A percentile compares a stretch with the other conserved stretches of the same genome.
phyloP scores from a whole-genome alignment of 1,140 invertebrate species.

The Drosophila melanica region DNA sequence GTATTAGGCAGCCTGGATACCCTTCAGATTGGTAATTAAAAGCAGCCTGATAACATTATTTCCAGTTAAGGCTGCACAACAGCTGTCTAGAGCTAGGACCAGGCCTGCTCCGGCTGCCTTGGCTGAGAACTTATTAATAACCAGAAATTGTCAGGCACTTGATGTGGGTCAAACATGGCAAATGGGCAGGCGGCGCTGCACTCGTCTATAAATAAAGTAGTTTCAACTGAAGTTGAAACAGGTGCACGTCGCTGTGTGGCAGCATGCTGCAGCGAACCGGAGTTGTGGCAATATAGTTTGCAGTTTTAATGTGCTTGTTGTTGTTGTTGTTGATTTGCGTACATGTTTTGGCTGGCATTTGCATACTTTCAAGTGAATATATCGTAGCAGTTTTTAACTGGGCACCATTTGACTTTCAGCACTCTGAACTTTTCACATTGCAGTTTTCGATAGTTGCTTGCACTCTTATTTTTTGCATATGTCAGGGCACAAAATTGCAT shows the following conservation, averaged over 20 bases:
- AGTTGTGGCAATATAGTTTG: slow-evolving; percentile 25
- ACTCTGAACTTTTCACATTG: slow-evolving; percentile 53
- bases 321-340: slow-evolving; percentile 25
- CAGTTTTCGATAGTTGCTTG: slow-evolving; percentile 22
- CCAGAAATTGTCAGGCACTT: slow-evolving; percentile 72
- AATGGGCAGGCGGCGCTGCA: slow-evolving; percentile 42
- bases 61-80: slow-evolving; percentile 60
- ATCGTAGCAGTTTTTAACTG: background rate
- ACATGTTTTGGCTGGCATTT: slow-evolving; percentile 38
- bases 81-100: slow-evolving; percentile 52
- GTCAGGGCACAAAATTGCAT: slow-evolving; percentile 60
- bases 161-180: slow-evolving; percentile 74
- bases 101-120: slow-evolving; percentile 1
- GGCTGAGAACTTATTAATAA: slow-evolving; percentile 69
- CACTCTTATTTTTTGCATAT: slow-evolving; percentile 19
- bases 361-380: slow-evolving; percentile 11
- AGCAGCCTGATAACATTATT: slow-evolving; percentile 69
- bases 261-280: slow-evolving; percentile 6
- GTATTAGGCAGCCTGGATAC: background rate
- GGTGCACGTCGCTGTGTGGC: slow-evolving; percentile 51
- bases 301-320: slow-evolving; percentile 18
- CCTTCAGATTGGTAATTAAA: slow-evolving; percentile 33
- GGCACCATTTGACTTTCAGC: slow-evolving; percentile 36
- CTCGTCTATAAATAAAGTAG: slow-evolving; percentile 63
- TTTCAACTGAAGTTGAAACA: slow-evolving; percentile 69